Base-by-base conservation (phyloP, 2,113 vertebrate genomes). In the Notarius lentiginosus region DNA sequence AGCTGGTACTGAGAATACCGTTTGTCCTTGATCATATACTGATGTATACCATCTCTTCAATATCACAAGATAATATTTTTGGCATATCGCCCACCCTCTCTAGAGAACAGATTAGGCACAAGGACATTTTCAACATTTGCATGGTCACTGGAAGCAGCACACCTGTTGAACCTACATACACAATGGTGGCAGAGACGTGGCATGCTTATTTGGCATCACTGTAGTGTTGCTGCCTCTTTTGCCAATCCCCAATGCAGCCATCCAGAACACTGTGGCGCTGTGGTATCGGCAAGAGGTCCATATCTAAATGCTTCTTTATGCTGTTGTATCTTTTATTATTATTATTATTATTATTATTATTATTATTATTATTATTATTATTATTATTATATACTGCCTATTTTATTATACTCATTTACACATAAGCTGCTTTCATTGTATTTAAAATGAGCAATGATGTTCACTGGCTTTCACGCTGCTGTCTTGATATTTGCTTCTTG, bases 181-280 rank as follows among this genome's bases (percentile, higher is more conserved):
- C 97, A 97, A 97, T 98, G 97, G 97, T 92, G 96, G 97, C 97
- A 98, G 97, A 97, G 94, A 95, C 95, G 94, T 90, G 91, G 95
- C 97, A 97, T 97, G 97, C 92, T 94, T 95, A 92, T 96, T 93
- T 93, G 91, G 92, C 95, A 94, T 96, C 95, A 94, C 95, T 94
- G 92, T 94, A 92, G 94, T 96, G 95, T 92, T 92, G 17, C 90
- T 91, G 86, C 87, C 93, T 95, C 94, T 89, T 95, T 91, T 96
- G 95, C 95, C 92, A 89, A 92, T 96, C 92, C 93, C 93, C 92
- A 92, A 86, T 89, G 85, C 87, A 51, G 27, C 65, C 41, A 24
- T 53, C 49, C 79, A 72, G 82, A 72, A 68, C 82, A 77, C 55
- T 47, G 75, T 10, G 30, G 18, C 51, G 58, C 65, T 66, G 77